Base-by-base conservation (phyloP, 1,140 invertebrate genomes). In the Bombus impatiens region DNA sequence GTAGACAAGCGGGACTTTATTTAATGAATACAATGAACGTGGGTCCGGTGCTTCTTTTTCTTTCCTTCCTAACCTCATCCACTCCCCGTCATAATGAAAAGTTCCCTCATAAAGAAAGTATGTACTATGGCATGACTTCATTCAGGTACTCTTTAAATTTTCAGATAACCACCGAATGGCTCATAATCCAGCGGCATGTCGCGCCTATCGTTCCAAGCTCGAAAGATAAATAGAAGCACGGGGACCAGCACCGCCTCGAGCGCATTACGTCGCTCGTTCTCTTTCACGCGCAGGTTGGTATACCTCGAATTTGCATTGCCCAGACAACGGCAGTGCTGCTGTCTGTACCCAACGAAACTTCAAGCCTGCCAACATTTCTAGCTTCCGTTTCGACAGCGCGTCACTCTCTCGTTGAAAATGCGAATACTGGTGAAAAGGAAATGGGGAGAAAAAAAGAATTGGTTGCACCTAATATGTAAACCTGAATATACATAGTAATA, bases 141-240 rank as follows among this genome's bases (percentile, higher is more conserved):
- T 83, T 83, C 82, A 37, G 74, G 3, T 32, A 22, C 82, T 75
- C 62, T 83, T 78, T 78, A 84, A 84, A 78, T 57, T 68, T 84
- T 84, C n/a, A 78, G 74, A 84, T 84, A 84, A 57, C 59, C 74
- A 70, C 35, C 75, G 74, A 84, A 65, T 57, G 82, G 74, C 42
- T 78, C 82, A 35, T 84, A 78, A 84, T 84, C 82, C 82, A 42
- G 28, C 82, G 37, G 42, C 75, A 25, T 35, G 82, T 70, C 82
- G 75, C 53, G 82, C 62, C 75, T 78, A 84, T 84, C 75, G 82
- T 78, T 44, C 28, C 75, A 9, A 28, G 47, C 62, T 35, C 35
- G 75, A 57, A 84, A 84, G 82, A 84, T 78, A 84, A 84, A 84
- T 84, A 84, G 82, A 68, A 57, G 32, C 40, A 47, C 65, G 65